Evolutionary conservation across 2,888 invertebrate species (phyloP).

Genomic region (Idaea straminata): DNA sequence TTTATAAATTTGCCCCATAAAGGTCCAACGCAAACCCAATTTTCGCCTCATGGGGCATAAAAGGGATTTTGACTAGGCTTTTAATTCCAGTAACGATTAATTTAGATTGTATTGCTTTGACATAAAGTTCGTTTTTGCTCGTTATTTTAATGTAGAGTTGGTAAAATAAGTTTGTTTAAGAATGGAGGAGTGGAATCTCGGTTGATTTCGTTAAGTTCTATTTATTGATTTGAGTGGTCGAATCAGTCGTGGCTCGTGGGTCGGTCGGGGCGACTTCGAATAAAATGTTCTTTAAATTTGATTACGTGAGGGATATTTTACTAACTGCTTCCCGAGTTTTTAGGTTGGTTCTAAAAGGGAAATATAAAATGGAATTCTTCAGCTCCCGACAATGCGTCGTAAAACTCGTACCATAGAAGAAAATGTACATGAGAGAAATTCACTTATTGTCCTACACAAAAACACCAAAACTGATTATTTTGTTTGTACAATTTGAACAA

Average conservation of each 20-base stretch:
- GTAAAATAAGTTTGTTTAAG: constrained; percentile 13
- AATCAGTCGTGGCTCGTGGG: constrained; percentile 16
- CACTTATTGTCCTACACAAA: neutral
- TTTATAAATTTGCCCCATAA: constrained; percentile 34
- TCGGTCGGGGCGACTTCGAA: constrained; percentile 25
- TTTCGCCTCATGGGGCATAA: constrained; percentile 32
- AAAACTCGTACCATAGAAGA: no score
- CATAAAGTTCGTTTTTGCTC: constrained; percentile 14
- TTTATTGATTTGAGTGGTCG: constrained; percentile 32
- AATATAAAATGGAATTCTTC: constrained; percentile 19
- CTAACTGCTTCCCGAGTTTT: constrained; percentile 19
- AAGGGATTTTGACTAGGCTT: constrained; percentile 18
- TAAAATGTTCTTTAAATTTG: constrained; percentile 22
- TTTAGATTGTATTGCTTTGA: constrained; percentile 12
- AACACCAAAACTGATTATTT: neutral
- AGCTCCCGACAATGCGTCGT: neutral
- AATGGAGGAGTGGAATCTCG: constrained; percentile 29
- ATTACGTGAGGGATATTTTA: constrained; percentile 2
- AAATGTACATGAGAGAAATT: no score
- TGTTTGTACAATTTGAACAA: neutral
- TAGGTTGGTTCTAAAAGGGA: constrained; percentile 11
- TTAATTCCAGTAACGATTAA: neutral
- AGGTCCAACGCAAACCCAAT: constrained; percentile 30
- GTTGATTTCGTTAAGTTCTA: constrained; percentile 32
- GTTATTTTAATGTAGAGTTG: neutral